Evolutionary conservation across 2,113 vertebrate species (phyloP), one percentile per base, ranked within the genome.

Genomic region (Heliornis fulica): DNA sequence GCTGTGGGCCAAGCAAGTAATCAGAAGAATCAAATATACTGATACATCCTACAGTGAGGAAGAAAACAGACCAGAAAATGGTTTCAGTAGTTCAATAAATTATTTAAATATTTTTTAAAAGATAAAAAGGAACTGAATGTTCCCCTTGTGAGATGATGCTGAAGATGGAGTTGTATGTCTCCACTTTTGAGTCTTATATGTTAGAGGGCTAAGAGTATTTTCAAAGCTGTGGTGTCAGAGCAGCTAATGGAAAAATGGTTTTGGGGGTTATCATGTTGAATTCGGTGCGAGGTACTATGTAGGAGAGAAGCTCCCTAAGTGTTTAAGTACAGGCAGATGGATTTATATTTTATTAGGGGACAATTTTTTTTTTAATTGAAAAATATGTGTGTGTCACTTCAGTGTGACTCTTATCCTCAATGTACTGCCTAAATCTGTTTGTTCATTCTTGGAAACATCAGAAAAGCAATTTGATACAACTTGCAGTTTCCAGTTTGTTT

Each of bases 321-420:
- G 26, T 90, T 94, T 36, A 65, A 93, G 41, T 82, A 76, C 15
- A 0, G 36, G 36, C 45, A 21, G 26, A 10, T 57, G 50, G 74
- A 75, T 92, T 79, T 89, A 81, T 92, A 87, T 96, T 97, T 94
- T 69, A 83, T 78, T 93, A n/a, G 5, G 29, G 29, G 11, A n/a
- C 46, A 21, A 21, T 9, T 18, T 43, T 45, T 45, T 59, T n/a
- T 71, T 53, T 92, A 90, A 81, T 89, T 76, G 91, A 93, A 94
- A 90, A 90, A 46, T 46, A 36, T 1, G 2, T 20, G 13, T 57
- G 15, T 77, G n/a, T n/a, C n/a, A 18, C 65, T 57, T 76, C n/a
- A 85, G 64, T 85, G 41, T 43, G 43, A 71, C 38, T 81, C 71
- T 68, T 53, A 46, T 69, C 18, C 70, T 86, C 46, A 46, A 8